Evolutionary conservation across 2,113 vertebrate species (phyloP).

Genomic region (Coreoperca whiteheadi): DNA sequence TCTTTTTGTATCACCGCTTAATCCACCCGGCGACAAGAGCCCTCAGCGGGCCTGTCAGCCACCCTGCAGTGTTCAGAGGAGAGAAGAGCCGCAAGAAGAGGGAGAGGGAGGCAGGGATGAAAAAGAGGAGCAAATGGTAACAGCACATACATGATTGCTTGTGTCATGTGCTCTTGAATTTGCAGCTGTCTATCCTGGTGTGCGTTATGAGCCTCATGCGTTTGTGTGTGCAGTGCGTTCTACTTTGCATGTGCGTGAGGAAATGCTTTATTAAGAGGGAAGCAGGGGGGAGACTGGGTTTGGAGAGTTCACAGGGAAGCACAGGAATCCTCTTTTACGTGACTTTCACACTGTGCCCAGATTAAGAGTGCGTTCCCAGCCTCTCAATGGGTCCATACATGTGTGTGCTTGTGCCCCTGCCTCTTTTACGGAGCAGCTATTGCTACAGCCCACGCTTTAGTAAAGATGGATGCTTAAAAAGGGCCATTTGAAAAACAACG

Average conservation of each 20-base stretch:
- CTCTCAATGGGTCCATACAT: slow-evolving; percentile 49
- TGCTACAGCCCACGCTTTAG: slow-evolving; percentile 31
- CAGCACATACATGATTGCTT: slow-evolving; percentile 19
- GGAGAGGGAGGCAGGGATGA: neutral
- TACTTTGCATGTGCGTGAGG: slow-evolving; percentile 31
- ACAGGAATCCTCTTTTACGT: slow-evolving; percentile 71
- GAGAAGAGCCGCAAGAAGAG: slow-evolving; percentile 57
- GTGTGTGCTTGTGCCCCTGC: slow-evolving; percentile 1
- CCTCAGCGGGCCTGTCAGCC: slow-evolving; percentile 78
- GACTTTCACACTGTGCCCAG: slow-evolving; percentile 72
- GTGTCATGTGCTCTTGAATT: slow-evolving; percentile 39
- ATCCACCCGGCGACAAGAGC: slow-evolving; percentile 80
- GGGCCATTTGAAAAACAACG: slow-evolving; percentile 33
- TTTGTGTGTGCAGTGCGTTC: neutral
- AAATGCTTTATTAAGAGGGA: slow-evolving; percentile 41
- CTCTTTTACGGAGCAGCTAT: slow-evolving; percentile 19
- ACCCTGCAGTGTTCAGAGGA: slow-evolving; percentile 73
- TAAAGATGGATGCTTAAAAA: slow-evolving; percentile 32
- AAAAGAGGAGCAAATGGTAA: slow-evolving; percentile 11
- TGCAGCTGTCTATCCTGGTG: slow-evolving; percentile 32
- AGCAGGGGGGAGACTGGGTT: slow-evolving; percentile 11
- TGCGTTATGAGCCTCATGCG: neutral
- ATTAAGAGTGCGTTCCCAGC: slow-evolving; percentile 74
- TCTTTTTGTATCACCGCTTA: slow-evolving; percentile 83
- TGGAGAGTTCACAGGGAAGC: slow-evolving; percentile 60